phyloP scores from a whole-genome alignment of 2,888 invertebrate species.

The Penaeus monodon region DNA sequence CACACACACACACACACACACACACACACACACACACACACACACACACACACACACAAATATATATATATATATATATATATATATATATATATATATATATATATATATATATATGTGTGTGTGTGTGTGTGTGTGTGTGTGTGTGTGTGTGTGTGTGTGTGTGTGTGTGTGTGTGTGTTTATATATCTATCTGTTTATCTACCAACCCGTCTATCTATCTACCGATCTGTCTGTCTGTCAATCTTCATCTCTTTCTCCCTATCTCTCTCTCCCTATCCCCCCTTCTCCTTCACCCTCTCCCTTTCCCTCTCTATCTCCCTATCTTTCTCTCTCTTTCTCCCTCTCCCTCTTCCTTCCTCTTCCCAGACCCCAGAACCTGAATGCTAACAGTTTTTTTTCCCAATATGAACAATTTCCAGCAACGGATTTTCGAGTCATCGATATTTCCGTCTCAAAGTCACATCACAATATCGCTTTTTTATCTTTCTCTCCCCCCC shows the following conservation, averaged over 20 bases:
- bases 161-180: conserved; percentile 16
- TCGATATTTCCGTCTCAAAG: too few relatives aligned
- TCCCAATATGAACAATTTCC: too few relatives aligned
- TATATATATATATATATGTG: background rate
- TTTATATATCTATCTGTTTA: background rate
- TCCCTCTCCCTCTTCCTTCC: too few relatives aligned
- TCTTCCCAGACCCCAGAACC: too few relatives aligned
- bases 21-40: background rate
- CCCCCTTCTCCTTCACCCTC: too few relatives aligned
- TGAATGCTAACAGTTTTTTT: too few relatives aligned
- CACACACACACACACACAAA: background rate
- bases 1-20: background rate
- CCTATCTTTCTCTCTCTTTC: too few relatives aligned
- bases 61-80: background rate
- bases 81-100: background rate
- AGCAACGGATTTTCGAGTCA: too few relatives aligned
- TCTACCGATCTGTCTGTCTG: background rate
- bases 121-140: conserved; percentile 5
- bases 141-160: conserved; percentile 16
- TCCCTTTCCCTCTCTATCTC: too few relatives aligned
- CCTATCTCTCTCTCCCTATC: too few relatives aligned
- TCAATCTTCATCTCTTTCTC: background rate
- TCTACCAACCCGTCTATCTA: background rate
- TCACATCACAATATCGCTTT: too few relatives aligned
- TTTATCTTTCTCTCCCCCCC: too few relatives aligned